A percentile compares a stretch with the other conserved stretches of the same genome.
These are phyloP conservation scores for Hirundo rustica DNA, from an alignment of 2,797 vertebrate species.

Conservation along the genomic window DNA sequence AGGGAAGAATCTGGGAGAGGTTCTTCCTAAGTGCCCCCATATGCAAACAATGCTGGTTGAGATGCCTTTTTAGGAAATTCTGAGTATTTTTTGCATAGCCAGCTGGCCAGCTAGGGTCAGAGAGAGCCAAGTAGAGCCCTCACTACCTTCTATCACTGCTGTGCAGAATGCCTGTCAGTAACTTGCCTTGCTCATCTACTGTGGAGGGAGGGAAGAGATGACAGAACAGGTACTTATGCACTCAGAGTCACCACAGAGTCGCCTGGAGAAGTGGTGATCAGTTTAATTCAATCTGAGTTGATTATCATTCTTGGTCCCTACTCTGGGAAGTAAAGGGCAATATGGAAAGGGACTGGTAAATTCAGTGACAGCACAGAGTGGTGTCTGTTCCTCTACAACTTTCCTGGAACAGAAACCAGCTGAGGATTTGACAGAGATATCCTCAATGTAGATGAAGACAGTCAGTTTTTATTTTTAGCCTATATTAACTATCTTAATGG, in stretches of 20 bases:
- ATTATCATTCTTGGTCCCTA: neutral
- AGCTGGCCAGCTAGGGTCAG: neutral
- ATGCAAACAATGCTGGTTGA: neutral
- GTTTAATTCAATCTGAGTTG: neutral
- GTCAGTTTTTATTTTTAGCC: neutral
- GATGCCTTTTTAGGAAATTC: slow-evolving; percentile 23
- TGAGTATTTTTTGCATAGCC: neutral
- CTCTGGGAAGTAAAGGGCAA: neutral
- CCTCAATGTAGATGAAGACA: neutral
- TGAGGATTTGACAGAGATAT: neutral
- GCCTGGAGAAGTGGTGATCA: neutral
- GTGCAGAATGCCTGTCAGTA: neutral
- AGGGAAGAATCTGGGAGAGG: neutral
- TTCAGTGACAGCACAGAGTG: neutral
- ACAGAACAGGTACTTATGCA: neutral
- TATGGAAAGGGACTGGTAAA: neutral
- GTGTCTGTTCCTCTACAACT: neutral
- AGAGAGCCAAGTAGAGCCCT: neutral
- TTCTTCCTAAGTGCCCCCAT: neutral
- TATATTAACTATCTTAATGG: neutral
- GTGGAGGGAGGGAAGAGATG: neutral
- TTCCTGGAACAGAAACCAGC: neutral
- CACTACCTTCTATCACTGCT: neutral
- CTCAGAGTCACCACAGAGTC: neutral
- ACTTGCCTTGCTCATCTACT: neutral